Base-by-base conservation (phyloP, 2,113 vertebrate species). In the Eudyptes chrysolophus region DNA sequence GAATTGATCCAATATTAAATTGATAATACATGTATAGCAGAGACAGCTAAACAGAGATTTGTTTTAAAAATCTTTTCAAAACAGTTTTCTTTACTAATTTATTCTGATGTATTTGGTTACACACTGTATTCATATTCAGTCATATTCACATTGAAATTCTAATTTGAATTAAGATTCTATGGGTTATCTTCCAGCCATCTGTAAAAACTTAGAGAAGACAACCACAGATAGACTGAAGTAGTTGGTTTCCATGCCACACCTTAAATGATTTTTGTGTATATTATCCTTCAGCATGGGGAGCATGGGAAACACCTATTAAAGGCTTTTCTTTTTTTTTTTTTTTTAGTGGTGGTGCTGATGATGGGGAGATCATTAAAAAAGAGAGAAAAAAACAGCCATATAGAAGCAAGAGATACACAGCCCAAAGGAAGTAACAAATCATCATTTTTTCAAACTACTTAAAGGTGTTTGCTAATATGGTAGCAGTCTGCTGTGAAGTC, bases 381-480 rank as follows among this genome's bases (percentile, higher is more conserved):
- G 11, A 83, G 8, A 54, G 5, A 29, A 78, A 74, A 84, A 91
- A 78, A 2, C 58, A 76, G 27, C 17, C 34, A 55, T 8, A 38
- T 38, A 78, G 26, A 87, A 90, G 20, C 16, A 13, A 95, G 64
- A 95, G 48, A 80, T 75, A 80, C 51, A 74, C 29, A 96, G 75
- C 34, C 58, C 46, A 89, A 84, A 92, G 69, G 70, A 96, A 97
- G 93, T 52, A 90, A 96, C 87, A 92, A 95, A 92, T 96, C 92
- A 96, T 90, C 92, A 91, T 92, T 91, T 96, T 89, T 94, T 92
- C 85, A 86, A 90, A 96, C 92, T 95, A 95, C 83, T 96, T 95
- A 84, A 95, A 97, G 97, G 90, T 97, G 96, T 97, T 98, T 97
- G 94, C 90, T 97, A 95, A 97, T 96, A 95, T 70, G 80, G 85